These are phyloP conservation scores for Hyperoplus immaculatus DNA, from an alignment of 2,797 vertebrate species.

Conservation along the genomic window DNA sequence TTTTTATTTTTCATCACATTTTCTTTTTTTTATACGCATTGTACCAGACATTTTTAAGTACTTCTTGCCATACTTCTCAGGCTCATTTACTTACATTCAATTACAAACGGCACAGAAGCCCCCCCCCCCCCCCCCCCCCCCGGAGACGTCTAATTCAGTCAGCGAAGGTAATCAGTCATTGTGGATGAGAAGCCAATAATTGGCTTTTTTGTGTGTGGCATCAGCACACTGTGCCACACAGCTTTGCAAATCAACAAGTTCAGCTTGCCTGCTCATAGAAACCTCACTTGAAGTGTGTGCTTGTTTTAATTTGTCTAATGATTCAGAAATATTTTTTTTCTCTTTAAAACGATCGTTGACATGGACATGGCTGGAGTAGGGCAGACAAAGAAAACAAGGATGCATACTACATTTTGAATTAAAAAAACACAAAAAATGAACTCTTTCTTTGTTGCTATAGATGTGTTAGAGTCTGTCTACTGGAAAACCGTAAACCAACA, in stretches of 20 bases:
- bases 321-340: background rate
- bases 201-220: constrained; percentile 57
- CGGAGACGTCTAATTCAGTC: constrained; percentile 62
- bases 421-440: constrained; percentile 8
- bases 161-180: constrained; percentile 66
- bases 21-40: constrained; percentile 38
- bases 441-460: constrained; percentile 3
- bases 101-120: constrained; percentile 63
- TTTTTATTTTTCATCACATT: constrained; percentile 38
- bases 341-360: background rate
- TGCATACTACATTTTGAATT: constrained; percentile 21
- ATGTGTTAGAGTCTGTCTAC: constrained; percentile 3
- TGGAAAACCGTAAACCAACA: constrained; percentile 19
- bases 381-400: background rate
- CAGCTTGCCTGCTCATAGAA: constrained; percentile 16
- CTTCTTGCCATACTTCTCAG: constrained; percentile 42
- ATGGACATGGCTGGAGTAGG: constrained; percentile 4
- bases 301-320: background rate
- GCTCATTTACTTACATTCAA: constrained; percentile 69
- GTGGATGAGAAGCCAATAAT: constrained; percentile 66
- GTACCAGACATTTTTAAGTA: constrained; percentile 55
- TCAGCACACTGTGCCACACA: constrained; percentile 39
- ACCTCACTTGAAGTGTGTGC: background rate
- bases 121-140: constrained; percentile 53
- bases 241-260: constrained; percentile 30